Conservation (phyloP, 2,888 invertebrate genomes). For the Eilema caniola region DNA sequence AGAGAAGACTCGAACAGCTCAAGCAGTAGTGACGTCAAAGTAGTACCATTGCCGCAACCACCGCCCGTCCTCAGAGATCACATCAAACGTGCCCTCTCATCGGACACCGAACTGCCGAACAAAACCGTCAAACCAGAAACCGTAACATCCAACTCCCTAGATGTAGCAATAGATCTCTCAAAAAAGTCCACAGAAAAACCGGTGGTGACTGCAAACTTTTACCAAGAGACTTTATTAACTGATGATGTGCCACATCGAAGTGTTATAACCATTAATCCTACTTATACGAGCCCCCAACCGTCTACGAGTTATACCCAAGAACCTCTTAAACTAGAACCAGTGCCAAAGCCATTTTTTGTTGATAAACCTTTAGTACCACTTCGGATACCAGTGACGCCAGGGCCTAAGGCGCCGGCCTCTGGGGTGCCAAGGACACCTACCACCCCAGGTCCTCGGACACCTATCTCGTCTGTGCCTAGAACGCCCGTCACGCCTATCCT, state of each 20-base stretch:
- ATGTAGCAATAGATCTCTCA: constrained; percentile 73
- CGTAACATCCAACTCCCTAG: constrained; percentile 60
- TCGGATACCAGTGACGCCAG: constrained; percentile 43
- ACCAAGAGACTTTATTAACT: constrained; percentile 74
- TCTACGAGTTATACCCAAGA: constrained; percentile 74
- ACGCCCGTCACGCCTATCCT: constrained; percentile 73
- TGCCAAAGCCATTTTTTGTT: constrained; percentile 53
- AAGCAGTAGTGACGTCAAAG: constrained; percentile 63
- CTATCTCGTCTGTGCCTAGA: constrained; percentile 45
- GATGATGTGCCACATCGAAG: constrained; percentile 71
- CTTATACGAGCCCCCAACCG: constrained; percentile 76
- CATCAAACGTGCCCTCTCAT: constrained; percentile 57
- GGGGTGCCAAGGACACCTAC: constrained; percentile 52
- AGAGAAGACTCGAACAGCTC: constrained; percentile 78
- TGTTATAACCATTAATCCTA: constrained; percentile 77
- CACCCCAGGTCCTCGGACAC: constrained; percentile 36
- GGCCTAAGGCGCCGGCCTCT: constrained; percentile 62
- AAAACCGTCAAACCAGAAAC: constrained; percentile 58
- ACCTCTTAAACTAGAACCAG: constrained; percentile 59
- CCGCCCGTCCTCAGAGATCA: constrained; percentile 49
- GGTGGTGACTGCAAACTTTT: constrained; percentile 75
- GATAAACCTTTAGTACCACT: constrained; percentile 41
- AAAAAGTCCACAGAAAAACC: constrained; percentile 65
- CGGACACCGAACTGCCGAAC: constrained; percentile 60
- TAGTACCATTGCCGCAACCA: constrained; percentile 41